These are phyloP conservation scores for Odontomachus brunneus DNA, from an alignment of 1,140 invertebrate genomes.

Conservation along the genomic window DNA sequence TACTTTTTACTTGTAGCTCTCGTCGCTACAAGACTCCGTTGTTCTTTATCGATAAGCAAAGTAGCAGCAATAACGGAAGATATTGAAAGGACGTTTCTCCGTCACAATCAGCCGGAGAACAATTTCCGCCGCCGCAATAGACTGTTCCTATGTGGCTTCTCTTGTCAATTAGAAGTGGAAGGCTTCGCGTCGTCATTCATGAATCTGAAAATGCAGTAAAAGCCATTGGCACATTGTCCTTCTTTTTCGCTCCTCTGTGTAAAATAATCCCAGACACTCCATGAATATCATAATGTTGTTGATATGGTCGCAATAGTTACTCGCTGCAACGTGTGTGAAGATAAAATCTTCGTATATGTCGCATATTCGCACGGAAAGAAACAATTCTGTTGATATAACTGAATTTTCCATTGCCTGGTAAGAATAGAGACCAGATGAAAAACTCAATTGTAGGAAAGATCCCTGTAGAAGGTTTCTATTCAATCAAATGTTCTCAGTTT, in stretches of 20 bases:
- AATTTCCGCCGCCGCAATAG: slow-evolving; percentile 60
- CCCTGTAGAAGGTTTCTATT: too few species aligned
- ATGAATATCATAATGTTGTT: neutral
- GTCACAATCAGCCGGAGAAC: slow-evolving; percentile 17
- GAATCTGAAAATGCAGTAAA: slow-evolving; percentile 33
- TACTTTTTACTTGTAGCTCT: too few species aligned
- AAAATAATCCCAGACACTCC: slow-evolving; percentile 12
- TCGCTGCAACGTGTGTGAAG: neutral
- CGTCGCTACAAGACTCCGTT: too few species aligned
- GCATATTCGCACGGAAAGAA: too few species aligned
- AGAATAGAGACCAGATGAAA: too few species aligned
- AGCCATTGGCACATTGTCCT: neutral
- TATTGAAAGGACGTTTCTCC: slow-evolving; percentile 19
- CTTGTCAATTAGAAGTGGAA: slow-evolving; percentile 57
- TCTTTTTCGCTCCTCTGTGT: neutral
- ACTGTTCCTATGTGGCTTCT: slow-evolving; percentile 47
- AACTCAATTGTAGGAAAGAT: too few species aligned
- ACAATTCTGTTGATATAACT: too few species aligned
- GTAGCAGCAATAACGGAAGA: neutral
- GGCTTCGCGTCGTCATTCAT: slow-evolving; percentile 45
- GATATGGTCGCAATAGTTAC: neutral
- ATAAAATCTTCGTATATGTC: too few species aligned
- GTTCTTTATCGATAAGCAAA: slow-evolving; percentile 10
- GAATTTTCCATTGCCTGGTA: too few species aligned
- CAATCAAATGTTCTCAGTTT: too few species aligned